Evolutionary conservation across 2,888 invertebrate genomes (phyloP).

Genomic region (Toxonevra muliebris): DNA sequence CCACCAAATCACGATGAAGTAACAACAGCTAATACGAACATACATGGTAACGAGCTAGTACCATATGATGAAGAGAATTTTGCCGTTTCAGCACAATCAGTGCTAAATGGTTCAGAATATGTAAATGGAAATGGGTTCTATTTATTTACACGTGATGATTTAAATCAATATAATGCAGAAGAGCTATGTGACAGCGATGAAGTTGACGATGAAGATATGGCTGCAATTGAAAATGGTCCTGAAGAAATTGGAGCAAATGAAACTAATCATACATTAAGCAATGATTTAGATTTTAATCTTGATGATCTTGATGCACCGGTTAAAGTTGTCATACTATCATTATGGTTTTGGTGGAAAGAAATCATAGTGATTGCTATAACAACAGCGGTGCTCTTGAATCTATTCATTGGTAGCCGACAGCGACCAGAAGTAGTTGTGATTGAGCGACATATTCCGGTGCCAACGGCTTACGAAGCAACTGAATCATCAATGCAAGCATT

Average conservation of each 20-base stretch:
- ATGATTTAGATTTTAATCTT: conserved; percentile 57
- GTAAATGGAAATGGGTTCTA: conserved; percentile 84
- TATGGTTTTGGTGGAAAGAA: conserved; percentile 89
- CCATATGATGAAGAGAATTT: conserved; percentile 63
- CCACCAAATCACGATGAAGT: conserved; percentile 1
- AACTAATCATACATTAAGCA: conserved; percentile 38
- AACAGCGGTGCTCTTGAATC: conserved; percentile 76
- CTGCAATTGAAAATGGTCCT: conserved; percentile 19
- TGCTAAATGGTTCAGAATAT: conserved; percentile 77
- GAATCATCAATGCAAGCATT: conserved; percentile 56
- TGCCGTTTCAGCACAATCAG: conserved; percentile 74
- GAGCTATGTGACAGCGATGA: conserved; percentile 39
- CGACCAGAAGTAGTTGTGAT: conserved; percentile 61
- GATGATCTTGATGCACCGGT: conserved; percentile 71
- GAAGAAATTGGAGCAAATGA: conserved; percentile 42
- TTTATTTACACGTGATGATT: conserved; percentile 70
- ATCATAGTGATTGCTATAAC: conserved; percentile 79
- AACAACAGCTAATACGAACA: neutral
- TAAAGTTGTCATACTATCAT: conserved; percentile 75
- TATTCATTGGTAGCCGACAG: conserved; percentile 69
- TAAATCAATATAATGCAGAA: conserved; percentile 37
- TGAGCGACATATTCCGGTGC: conserved; percentile 63
- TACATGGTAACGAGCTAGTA: conserved; percentile 50
- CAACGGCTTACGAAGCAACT: conserved; percentile 62
- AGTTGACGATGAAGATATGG: conserved; percentile 25